Percentiles rank a stretch among this genome's conserved stretches.
These are phyloP conservation scores for Sebastolobus altivelis DNA, from an alignment of 2,797 vertebrate genomes.

Conservation along the genomic window DNA sequence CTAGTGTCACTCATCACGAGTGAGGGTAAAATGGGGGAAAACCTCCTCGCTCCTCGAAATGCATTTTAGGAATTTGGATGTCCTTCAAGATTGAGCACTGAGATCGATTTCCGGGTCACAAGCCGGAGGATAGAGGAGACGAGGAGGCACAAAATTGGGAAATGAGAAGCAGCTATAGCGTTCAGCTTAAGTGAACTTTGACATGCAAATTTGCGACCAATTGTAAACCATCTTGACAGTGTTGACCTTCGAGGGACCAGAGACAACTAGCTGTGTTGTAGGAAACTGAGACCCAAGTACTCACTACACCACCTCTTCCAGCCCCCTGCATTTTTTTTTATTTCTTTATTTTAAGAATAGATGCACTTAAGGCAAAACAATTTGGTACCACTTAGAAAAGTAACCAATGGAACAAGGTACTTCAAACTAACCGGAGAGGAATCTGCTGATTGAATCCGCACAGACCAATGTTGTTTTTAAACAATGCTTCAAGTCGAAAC, in stretches of 20 bases:
- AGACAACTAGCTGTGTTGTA: background rate
- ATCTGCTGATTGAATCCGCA: background rate
- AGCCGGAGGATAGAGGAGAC: no score
- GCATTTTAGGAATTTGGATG: no score
- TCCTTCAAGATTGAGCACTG: no score
- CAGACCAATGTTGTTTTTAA: slow-evolving; percentile 1
- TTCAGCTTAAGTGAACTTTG: background rate
- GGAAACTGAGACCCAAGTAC: background rate
- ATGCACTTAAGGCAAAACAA: slow-evolving; percentile 4
- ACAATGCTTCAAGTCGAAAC: slow-evolving; percentile 9
- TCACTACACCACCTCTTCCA: background rate
- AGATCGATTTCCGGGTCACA: no score
- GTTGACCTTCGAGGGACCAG: background rate
- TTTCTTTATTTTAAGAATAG: slow-evolving; percentile 1
- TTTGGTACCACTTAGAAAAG: slow-evolving; percentile 26
- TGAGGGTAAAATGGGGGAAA: no score
- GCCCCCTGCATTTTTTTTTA: background rate
- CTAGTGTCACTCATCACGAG: no score
- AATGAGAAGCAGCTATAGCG: no score
- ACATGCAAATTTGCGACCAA: background rate
- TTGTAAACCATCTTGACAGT: background rate
- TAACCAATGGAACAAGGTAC: background rate
- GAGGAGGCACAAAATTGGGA: no score
- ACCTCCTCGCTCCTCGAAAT: no score
- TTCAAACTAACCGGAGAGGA: background rate